These are phyloP conservation scores for Dromiciops gliroides DNA, from an alignment of 2,113 vertebrate species.

Conservation along the genomic window DNA sequence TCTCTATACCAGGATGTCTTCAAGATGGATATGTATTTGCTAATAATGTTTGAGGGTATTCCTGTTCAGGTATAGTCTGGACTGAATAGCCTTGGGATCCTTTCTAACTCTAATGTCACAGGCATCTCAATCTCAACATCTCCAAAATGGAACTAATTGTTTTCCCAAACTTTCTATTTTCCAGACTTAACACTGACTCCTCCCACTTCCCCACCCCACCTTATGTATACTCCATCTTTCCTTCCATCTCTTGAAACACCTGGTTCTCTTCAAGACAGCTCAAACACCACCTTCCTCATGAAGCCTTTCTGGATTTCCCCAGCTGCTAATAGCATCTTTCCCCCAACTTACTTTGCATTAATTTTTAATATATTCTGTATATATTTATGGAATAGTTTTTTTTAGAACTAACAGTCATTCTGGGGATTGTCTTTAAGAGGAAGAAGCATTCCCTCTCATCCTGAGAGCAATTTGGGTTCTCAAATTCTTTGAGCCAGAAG, in stretches of 20 bases:
- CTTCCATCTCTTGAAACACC: neutral
- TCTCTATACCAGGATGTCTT: neutral
- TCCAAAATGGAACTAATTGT: neutral
- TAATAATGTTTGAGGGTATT: neutral
- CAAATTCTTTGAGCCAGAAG: neutral
- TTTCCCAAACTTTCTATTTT: neutral
- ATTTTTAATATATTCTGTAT: neutral
- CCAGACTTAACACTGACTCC: neutral
- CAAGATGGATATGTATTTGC: neutral
- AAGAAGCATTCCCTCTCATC: neutral
- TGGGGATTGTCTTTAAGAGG: neutral
- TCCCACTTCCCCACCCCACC: neutral
- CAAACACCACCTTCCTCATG: neutral
- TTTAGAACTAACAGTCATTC: neutral
- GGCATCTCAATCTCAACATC: neutral
- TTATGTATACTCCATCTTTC: neutral
- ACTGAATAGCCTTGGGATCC: neutral
- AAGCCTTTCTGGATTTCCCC: neutral
- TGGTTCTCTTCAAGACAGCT: neutral
- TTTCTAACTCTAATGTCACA: neutral
- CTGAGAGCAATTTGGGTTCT: neutral
- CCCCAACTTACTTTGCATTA: neutral
- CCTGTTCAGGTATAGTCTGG: neutral
- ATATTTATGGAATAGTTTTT: neutral
- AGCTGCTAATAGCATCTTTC: neutral